Percentiles rank a stretch among this genome's conserved stretches.
These are phyloP conservation scores for Sarcophaga carnaria DNA, from an alignment of 2,888 invertebrate species.

Conservation along the genomic window DNA sequence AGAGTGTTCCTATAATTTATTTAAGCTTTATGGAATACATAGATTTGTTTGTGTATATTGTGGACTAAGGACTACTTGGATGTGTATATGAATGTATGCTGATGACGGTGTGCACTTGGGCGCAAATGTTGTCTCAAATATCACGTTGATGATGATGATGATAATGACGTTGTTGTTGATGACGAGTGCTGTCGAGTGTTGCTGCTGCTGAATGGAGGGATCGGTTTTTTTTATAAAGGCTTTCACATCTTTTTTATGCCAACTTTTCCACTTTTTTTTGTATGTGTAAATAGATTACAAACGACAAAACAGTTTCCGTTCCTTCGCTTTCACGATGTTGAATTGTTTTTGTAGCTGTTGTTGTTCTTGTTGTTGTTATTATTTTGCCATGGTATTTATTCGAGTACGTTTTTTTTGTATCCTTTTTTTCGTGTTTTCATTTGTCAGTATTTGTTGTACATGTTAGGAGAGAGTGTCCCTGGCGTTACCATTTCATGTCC, in stretches of 20 bases:
- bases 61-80: not conserved
- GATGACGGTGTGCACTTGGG: constrained; percentile 56
- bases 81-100: constrained; percentile 3
- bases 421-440: constrained; percentile 38
- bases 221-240: constrained; percentile 34
- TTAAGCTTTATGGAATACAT: not conserved
- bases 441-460: constrained; percentile 27
- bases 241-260: constrained; percentile 35
- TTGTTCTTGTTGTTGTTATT: constrained; percentile 38
- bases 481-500: constrained; percentile 62
- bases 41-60: not conserved
- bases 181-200: constrained; percentile 67
- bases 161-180: constrained; percentile 14
- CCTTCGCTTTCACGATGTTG: constrained; percentile 62
- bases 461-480: constrained; percentile 64
- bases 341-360: constrained; percentile 10
- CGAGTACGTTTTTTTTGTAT: constrained; percentile 41
- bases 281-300: constrained; percentile 79
- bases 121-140: constrained; percentile 65
- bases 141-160: constrained; percentile 41
- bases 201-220: constrained; percentile 69
- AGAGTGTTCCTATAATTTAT: no score
- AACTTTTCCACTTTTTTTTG: constrained; percentile 61
- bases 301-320: constrained; percentile 79
- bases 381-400: constrained; percentile 57